Conservation (phyloP, 2,113 vertebrate genomes). For the Pelodiscus sinensis region DNA sequence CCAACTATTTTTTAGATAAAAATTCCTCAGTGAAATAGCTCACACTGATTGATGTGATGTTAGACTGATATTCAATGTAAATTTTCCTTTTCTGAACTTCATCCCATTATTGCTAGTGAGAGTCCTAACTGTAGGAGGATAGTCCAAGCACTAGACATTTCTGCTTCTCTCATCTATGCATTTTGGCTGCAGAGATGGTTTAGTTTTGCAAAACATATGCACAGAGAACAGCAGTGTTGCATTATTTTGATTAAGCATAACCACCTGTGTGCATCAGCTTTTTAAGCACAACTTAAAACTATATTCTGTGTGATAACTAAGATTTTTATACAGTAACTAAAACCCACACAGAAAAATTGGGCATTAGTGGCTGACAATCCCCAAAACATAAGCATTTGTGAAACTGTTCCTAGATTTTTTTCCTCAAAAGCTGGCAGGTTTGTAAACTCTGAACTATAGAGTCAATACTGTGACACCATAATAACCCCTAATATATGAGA, state of each 20-base stretch:
- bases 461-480: neutral
- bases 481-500: neutral
- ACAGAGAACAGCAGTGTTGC: neutral
- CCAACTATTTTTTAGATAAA: neutral
- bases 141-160: neutral
- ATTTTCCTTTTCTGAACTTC: neutral
- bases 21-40: neutral
- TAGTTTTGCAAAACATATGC: neutral
- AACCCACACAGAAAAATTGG: neutral
- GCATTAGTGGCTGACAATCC: neutral
- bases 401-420: neutral
- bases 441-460: neutral
- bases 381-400: neutral
- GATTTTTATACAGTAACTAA: neutral
- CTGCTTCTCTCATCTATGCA: fast-evolving
- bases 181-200: neutral
- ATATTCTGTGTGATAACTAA: neutral
- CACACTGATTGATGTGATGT: neutral
- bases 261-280: neutral
- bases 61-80: neutral
- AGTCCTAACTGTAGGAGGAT: neutral
- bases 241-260: fast-evolving
- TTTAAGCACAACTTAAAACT: neutral
- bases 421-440: neutral
- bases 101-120: neutral